phyloP scores from a whole-genome alignment of 1,140 invertebrate species.

The Atta texana region DNA sequence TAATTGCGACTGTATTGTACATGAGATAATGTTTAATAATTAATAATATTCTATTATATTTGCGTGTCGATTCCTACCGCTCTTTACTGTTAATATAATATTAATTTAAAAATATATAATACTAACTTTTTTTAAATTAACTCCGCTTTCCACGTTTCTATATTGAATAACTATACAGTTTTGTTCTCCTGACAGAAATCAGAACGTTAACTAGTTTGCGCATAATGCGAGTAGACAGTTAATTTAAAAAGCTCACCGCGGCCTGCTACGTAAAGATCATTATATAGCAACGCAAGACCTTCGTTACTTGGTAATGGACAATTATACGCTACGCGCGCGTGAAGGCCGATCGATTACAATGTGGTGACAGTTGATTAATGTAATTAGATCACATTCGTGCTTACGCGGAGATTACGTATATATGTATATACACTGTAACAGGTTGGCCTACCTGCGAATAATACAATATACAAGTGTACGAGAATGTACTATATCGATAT shows the following conservation, averaged over 20 bases:
- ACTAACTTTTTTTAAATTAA: not conserved
- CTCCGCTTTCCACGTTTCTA: not conserved
- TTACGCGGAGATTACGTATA: slow-evolving; percentile 55
- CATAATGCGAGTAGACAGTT: slow-evolving; percentile 52
- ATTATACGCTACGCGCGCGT: slow-evolving; percentile 39
- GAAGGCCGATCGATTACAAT: slow-evolving; percentile 69
- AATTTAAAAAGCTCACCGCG: slow-evolving; percentile 56
- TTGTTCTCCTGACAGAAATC: slow-evolving; percentile 5
- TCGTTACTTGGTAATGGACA: slow-evolving; percentile 64
- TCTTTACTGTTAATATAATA: too few species aligned
- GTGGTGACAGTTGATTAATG: slow-evolving; percentile 73
- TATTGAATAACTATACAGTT: not conserved
- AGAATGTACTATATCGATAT: not conserved
- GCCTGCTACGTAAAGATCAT: slow-evolving; percentile 20
- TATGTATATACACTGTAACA: slow-evolving; percentile 43
- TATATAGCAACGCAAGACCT: slow-evolving; percentile 38
- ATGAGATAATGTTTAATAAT: too few species aligned
- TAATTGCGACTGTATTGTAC: too few species aligned
- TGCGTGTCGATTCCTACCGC: too few species aligned
- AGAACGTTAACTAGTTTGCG: slow-evolving; percentile 25
- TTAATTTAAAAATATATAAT: not conserved
- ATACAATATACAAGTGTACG: slow-evolving; percentile 12
- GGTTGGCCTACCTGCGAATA: slow-evolving; percentile 37
- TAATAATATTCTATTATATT: too few species aligned
- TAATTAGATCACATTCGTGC: slow-evolving; percentile 70